phyloP scores from a whole-genome alignment of 2,113 vertebrate species.

The Odocoileus virginianus region DNA sequence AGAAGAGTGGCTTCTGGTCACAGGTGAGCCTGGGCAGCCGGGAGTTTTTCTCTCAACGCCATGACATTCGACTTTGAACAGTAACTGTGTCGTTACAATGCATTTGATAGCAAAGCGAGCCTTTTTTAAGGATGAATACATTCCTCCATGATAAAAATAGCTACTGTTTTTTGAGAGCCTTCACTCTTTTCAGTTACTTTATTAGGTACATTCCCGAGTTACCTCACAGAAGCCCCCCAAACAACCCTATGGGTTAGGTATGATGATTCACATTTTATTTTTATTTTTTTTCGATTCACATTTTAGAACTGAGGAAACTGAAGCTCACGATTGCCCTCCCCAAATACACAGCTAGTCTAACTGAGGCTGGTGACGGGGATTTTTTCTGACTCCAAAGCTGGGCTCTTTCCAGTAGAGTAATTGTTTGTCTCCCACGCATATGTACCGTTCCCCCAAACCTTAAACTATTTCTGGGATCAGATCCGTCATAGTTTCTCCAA shows the following conservation, averaged over 20 bases:
- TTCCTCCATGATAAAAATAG: slow-evolving; percentile 37
- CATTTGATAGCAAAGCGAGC: slow-evolving; percentile 13
- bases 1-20: neutral
- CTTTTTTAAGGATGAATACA: slow-evolving; percentile 33
- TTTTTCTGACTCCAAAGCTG: neutral
- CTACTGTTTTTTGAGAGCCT: slow-evolving; percentile 32
- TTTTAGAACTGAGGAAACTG: slow-evolving; percentile 12
- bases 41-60: neutral
- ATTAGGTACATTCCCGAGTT: slow-evolving; percentile 9
- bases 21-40: neutral
- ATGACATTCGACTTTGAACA: neutral
- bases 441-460: neutral
- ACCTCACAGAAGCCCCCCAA: neutral
- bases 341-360: neutral
- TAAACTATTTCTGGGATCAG: slow-evolving; percentile 5
- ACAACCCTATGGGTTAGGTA: neutral
- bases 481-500: neutral
- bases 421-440: neutral
- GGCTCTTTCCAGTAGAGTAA: neutral
- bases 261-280: neutral
- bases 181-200: slow-evolving; percentile 22
- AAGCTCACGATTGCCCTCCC: neutral
- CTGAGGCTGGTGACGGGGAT: neutral
- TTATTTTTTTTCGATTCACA: neutral
- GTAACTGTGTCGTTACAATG: neutral